Evolutionary conservation across 2,888 invertebrate species (phyloP), one percentile per base, ranked within the genome.

Genomic region (Lucinisca nassula): DNA sequence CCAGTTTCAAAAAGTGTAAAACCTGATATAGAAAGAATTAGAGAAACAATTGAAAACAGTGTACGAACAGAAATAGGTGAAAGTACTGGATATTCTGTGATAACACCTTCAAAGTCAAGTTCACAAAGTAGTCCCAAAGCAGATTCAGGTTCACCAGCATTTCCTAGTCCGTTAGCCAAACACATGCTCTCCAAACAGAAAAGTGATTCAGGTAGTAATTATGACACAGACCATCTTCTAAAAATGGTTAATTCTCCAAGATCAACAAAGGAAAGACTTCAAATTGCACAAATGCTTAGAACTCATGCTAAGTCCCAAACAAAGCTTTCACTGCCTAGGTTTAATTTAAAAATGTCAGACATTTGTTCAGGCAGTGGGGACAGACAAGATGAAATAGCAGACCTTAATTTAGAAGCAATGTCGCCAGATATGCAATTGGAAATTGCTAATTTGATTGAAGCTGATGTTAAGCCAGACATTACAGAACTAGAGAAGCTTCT

Each of bases 241-340:
- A 94, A 93, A 79, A 93, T 95, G 91, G 93, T 95, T 14, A 95
- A 95, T 79, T 91, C 93, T 21, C 95, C 95, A 30, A 87, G 94
- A 58, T 93, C 95, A 32, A 87, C 93, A 8, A 94, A 93, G 79
- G 93, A 95, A 81, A 85, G 92, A 40, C 70, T 92, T 45, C 90
- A 92, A 40, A 82, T 95, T 14, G 94, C 94, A 21, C 87, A 92
- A 58, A 91, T 95, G 89, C 80, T 95, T 37, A 86, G 93, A 77
- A 87, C 89, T 45, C 91, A 93, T 85, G 91, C 92, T 10, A 90
- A 90, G 37, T 90, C 92, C 30, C 88, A 91, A 49, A 90, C 87
- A 4, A 91, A 90, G 32, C 84, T 93, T 21, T 92, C 92, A 21
- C 83, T 92, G 17, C 92, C 92, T 1, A 86, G 93, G 38, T 91